Base-by-base conservation (phyloP, 2,113 vertebrate genomes). In the Phrynosoma blainvillii region DNA sequence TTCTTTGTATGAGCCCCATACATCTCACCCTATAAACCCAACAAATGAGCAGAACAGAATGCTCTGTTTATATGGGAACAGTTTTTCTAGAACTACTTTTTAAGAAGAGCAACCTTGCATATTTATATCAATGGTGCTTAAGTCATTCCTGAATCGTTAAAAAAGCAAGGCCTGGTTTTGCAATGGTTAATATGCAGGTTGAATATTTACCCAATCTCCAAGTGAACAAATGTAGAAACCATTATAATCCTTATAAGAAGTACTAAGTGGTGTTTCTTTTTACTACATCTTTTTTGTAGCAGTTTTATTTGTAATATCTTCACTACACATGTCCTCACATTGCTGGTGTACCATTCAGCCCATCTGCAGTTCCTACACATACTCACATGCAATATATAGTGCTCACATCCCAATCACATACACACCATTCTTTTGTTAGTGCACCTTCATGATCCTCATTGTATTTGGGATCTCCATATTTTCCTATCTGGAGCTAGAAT, bases 61-160 rank as follows among this genome's bases (percentile, higher is more conserved):
- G 40, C 89, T 56, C 4, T 84, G 79, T 56, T 94, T 89, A 79
- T 42, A 78, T 91, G 65, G 87, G 77, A 42, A 21, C 79, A 54
- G 36, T 36, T 84, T 36, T 62, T 84, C 68, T 36, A n/a, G 5
- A 75, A n/a, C 32, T 89, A 77, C 94, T 92, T 94, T 94, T 93
- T 91, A 36, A 75, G 30, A 83, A 27, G 77, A 88, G 74, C 93
- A 88, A 85, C 74, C 91, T 23, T 54, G 30, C 42, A 85, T 90
- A 21, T 87, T 92, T 88, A 62, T 87, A 81, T 89, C n/a, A 92
- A 87, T 84, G 32, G 23, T 80, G 80, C 16, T 73, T 73, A 92
- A 92, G 42, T 0, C 40, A 90, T 90, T 92, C 91, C 10, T 11
- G 90, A 84, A 25, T 7, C 94, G 91, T 92, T 93, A 89, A 90